Percentiles rank a stretch among this genome's conserved stretches.
phyloP scores from a whole-genome alignment of 2,797 vertebrate species.

The Cynopterus sphinx region DNA sequence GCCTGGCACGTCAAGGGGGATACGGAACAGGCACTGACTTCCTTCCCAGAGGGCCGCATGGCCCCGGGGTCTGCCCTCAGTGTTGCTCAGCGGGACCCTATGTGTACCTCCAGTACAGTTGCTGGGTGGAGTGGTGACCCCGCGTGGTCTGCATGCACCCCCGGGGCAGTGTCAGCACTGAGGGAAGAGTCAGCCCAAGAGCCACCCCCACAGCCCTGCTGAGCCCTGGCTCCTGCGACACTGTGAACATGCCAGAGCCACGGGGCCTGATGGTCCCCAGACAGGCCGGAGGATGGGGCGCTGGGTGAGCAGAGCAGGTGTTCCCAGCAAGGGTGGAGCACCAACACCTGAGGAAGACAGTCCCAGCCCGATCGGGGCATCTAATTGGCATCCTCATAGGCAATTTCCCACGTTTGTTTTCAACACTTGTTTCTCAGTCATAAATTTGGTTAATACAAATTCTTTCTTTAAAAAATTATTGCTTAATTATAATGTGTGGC shows the following conservation, averaged over 20 bases:
- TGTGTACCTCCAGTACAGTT: not conserved
- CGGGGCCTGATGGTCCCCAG: not conserved
- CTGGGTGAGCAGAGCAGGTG: too few species aligned
- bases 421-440: slow-evolving; percentile 61
- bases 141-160: not conserved
- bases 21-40: not conserved
- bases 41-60: not conserved
- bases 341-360: not conserved
- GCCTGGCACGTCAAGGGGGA: not conserved
- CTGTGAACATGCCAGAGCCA: not conserved
- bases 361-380: not conserved
- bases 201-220: not conserved
- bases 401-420: slow-evolving; percentile 76
- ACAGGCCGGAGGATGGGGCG: not conserved
- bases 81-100: not conserved
- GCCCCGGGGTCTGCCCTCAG: not conserved
- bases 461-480: slow-evolving; percentile 58
- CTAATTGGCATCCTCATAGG: slow-evolving; percentile 60
- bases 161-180: not conserved
- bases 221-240: too few species aligned
- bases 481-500: slow-evolving; percentile 57
- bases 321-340: not conserved
- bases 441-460: slow-evolving; percentile 77
- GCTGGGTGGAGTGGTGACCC: not conserved
- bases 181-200: not conserved